Conservation (phyloP, 2,888 invertebrate genomes). For the Clusia tigrina region DNA sequence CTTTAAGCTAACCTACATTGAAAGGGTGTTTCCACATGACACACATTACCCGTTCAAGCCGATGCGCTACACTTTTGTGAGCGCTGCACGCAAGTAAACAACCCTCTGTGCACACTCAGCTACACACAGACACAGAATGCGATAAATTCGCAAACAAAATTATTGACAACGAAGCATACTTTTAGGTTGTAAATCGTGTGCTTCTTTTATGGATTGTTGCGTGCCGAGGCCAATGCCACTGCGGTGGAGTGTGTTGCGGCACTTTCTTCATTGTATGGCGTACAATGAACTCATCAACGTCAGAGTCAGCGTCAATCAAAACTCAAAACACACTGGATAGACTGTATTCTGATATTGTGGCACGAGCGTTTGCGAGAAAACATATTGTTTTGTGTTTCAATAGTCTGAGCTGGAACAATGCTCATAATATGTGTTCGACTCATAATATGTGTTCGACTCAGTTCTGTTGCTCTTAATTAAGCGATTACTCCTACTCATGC, state of each 20-base stretch:
- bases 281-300: constrained; percentile 58
- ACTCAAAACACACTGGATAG: background rate
- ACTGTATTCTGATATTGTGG: no score
- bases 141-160: constrained; percentile 52
- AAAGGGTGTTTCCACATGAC: constrained; percentile 39
- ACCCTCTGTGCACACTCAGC: no score
- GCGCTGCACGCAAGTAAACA: no score
- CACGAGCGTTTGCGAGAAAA: background rate
- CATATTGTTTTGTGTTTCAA: background rate
- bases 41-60: constrained; percentile 41
- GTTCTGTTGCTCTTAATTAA: constrained; percentile 51
- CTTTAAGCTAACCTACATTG: constrained; percentile 43
- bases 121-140: constrained; percentile 29
- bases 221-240: background rate
- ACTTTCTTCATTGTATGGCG: background rate
- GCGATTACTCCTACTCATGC: constrained; percentile 43
- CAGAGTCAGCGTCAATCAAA: constrained; percentile 42
- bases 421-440: no score
- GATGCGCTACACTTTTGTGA: background rate
- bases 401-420: no score
- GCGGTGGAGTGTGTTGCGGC: background rate
- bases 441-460: background rate
- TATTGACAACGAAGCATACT: constrained; percentile 57
- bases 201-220: constrained; percentile 5
- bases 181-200: constrained; percentile 29